phyloP scores from a whole-genome alignment of 64 coral and sea anemone genomes.

The Anthopleura sola region DNA sequence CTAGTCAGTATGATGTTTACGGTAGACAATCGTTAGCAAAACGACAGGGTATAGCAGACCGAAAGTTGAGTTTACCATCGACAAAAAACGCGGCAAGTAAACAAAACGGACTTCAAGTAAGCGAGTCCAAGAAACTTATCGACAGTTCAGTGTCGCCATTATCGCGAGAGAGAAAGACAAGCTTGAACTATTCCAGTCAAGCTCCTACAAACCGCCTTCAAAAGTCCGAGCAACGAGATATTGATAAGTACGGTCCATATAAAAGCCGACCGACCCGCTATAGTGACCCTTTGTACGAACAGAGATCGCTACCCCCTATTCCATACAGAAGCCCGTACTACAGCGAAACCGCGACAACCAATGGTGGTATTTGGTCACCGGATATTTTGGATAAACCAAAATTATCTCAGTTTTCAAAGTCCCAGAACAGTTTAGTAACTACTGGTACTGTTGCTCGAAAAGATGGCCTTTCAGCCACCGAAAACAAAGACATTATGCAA shows the following conservation, averaged over 20 bases:
- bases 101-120: not conserved
- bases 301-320: not conserved
- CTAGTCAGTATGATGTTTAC: not conserved
- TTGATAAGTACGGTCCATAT: not conserved
- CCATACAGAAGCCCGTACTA: not conserved
- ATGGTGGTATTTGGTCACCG: not conserved
- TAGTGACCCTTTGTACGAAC: slow-evolving; percentile 1
- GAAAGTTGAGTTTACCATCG: slow-evolving; percentile 5
- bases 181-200: not conserved
- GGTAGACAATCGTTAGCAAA: not conserved
- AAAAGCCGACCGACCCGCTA: not conserved
- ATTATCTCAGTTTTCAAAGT: not conserved
- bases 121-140: not conserved
- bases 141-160: not conserved
- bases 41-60: not conserved
- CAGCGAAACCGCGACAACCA: not conserved
- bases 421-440: not conserved
- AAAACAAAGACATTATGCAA: slow-evolving; percentile 35
- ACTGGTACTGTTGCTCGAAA: slow-evolving; percentile 5
- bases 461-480: not conserved
- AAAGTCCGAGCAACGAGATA: not conserved
- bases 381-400: not conserved
- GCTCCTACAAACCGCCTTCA: not conserved
- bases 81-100: not conserved
- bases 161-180: not conserved